Percentiles rank a stretch among this genome's conserved stretches.
phyloP scores from a whole-genome alignment of 2,113 vertebrate genomes.

The Nansenia antarctica region DNA sequence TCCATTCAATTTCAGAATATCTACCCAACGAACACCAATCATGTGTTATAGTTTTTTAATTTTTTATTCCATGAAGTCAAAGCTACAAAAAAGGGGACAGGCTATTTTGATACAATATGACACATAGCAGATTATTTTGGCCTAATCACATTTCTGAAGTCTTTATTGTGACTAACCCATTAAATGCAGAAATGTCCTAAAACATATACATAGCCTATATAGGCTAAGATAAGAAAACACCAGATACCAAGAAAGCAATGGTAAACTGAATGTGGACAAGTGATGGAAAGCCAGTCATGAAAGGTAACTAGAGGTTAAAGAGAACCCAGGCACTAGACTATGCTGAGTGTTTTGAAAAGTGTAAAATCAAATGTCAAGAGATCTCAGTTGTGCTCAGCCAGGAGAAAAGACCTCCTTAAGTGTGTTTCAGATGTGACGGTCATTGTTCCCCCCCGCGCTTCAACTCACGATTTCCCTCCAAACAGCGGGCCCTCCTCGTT shows the following conservation, averaged over 20 bases:
- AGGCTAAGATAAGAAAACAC: too few species aligned
- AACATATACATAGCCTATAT: too few species aligned
- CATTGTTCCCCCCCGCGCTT: constrained; percentile 48
- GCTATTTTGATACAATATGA: not conserved
- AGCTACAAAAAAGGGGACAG: not conserved
- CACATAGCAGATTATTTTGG: not conserved
- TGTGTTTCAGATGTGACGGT: constrained; percentile 39
- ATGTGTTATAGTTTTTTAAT: too few species aligned
- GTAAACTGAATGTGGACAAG: not conserved
- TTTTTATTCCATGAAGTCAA: not conserved
- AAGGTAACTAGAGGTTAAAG: constrained; percentile 20
- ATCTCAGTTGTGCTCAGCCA: constrained; percentile 50
- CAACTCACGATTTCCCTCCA: constrained; percentile 49
- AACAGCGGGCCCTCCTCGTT: constrained; percentile 38
- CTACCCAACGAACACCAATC: too few species aligned
- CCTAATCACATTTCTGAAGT: not conserved
- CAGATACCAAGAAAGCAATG: too few species aligned
- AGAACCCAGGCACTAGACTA: too few species aligned
- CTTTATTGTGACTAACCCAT: too few species aligned
- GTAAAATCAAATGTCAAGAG: constrained; percentile 53
- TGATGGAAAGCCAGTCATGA: not conserved
- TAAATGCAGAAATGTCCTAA: too few species aligned
- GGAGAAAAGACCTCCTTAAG: constrained; percentile 46
- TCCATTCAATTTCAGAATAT: not conserved
- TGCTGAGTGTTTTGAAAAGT: too few species aligned